These are phyloP conservation scores for Zenarchopterus dispar DNA, from an alignment of 2,797 vertebrate species.

Conservation along the genomic window DNA sequence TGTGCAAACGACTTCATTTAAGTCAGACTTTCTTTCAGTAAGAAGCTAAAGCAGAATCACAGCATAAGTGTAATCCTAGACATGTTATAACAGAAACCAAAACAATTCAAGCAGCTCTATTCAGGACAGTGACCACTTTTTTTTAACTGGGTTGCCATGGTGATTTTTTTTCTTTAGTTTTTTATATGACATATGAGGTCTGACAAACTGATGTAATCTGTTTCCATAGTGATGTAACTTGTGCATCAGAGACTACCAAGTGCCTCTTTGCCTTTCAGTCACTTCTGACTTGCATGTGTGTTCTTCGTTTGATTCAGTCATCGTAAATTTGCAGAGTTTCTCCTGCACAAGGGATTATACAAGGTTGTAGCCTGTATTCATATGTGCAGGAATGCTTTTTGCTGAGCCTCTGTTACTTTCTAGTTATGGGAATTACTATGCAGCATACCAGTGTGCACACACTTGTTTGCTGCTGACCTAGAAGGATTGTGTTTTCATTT, in stretches of 20 bases:
- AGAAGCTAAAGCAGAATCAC: too few species aligned
- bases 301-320: constrained; percentile 20
- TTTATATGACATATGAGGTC: constrained; percentile 40
- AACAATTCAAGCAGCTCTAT: constrained; percentile 15
- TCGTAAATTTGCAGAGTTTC: constrained; percentile 28
- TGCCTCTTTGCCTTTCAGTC: constrained; percentile 29
- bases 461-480: constrained; percentile 26
- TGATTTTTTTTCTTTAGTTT: constrained; percentile 38
- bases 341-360: constrained; percentile 23
- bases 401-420: constrained; percentile 9
- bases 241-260: constrained; percentile 10
- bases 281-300: constrained; percentile 25
- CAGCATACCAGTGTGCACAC: background rate
- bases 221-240: constrained; percentile 66
- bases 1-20: too few species aligned
- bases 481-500: constrained; percentile 56
- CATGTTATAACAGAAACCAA: constrained; percentile 30
- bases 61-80: background rate
- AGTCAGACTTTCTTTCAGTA: background rate
- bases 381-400: background rate
- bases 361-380: constrained; percentile 18
- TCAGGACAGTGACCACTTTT: constrained; percentile 30
- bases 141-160: constrained; percentile 61
- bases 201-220: constrained; percentile 50
- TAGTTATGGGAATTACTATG: background rate